Evolutionary conservation across 2,113 vertebrate genomes (phyloP), one percentile per base, ranked within the genome.

Genomic region (Boleophthalmus pectinirostris): DNA sequence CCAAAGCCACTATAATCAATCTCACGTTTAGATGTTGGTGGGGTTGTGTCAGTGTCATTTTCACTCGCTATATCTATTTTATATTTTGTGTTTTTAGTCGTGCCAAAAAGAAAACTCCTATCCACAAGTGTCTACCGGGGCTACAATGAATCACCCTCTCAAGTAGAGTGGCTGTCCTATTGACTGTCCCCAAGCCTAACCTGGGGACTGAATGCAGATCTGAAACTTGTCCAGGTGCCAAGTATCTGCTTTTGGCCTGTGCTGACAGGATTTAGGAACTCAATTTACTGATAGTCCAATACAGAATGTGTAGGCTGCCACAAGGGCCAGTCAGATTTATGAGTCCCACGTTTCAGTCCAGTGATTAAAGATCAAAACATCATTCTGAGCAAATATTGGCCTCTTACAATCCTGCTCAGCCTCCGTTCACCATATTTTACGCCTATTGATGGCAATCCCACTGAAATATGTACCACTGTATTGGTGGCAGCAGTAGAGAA

Each of bases 281-380:
- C 35, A 45, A 46, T 66, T 66, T 66, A 46, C 60, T 35, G 60
- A 64, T 64, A 64, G 29, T n/a, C 33, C 60, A 64, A 38, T 38
- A 35, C 29, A 64, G 60, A 64, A 64, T 38, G 60, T 64, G 60
- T 64, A 35, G 33, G 33, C 29, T 64, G 60, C 60, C 33, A 38
- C 60, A 24, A 64, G 60, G 60, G 60, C 60, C 29, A 11, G 16
- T 64, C 33, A 64, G 33, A 64, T 64, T 64, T 64, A 64, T 64
- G 16, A 10, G 15, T n/a, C 60, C 60, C 60, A 38, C 60, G 16
- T 3, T 60, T 60, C 57, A 60, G 60, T 38, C 33, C 25, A 64
- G 33, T 64, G 60, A 64, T 64, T 64, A 64, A 64, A 38, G 60
- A 64, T 64, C 60, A 64, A 64, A 64, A 64, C 60, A 64, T 64